Evolutionary conservation across 2,113 vertebrate genomes (phyloP), one percentile per base, ranked within the genome.

Genomic region (Thalassoma bifasciatum): DNA sequence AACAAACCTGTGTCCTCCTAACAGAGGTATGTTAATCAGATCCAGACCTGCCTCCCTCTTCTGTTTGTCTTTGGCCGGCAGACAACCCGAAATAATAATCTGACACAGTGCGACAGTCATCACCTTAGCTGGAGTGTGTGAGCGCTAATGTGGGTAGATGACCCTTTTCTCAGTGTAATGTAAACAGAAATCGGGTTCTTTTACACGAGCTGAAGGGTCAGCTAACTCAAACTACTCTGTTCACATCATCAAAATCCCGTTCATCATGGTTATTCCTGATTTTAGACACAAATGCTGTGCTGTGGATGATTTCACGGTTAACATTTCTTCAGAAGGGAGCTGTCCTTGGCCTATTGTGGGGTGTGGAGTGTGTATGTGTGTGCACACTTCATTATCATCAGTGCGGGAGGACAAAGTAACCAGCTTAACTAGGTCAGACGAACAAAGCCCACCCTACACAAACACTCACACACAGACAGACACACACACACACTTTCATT

Each of bases 401-500:
- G 84, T 84, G 82, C 54, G 57, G 72, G 64, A 77, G 72, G 75
- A 87, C 86, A 86, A 86, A 84, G 78, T 81, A 79, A 77, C 73
- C 76, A 77, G 38, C 61, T 77, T 72, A 92, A 89, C 77, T 89
- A 85, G 90, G 88, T 91, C 90, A 89, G 77, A 72, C 52, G 73
- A 86, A 87, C 87, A 91, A 85, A 88, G 85, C 79, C 71, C 85
- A 83, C 72, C 74, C 62, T 40, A 9, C 77, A 63, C 62, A 51
- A 17, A 71, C 52, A 61, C 67, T 63, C 17, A 36, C 1, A 0
- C 66, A 50, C 64, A 63, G 21, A 36, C 1, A 0, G 62, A 50
- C 64, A 63, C 26, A 30, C 53, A 53, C 63, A 57, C 71, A 50
- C 30, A 56, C 53, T 34, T 46, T 13, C 40, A 62, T 4, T 10